Conservation (phyloP, 2,113 vertebrate genomes). For the Coptodon bakossiorum region DNA sequence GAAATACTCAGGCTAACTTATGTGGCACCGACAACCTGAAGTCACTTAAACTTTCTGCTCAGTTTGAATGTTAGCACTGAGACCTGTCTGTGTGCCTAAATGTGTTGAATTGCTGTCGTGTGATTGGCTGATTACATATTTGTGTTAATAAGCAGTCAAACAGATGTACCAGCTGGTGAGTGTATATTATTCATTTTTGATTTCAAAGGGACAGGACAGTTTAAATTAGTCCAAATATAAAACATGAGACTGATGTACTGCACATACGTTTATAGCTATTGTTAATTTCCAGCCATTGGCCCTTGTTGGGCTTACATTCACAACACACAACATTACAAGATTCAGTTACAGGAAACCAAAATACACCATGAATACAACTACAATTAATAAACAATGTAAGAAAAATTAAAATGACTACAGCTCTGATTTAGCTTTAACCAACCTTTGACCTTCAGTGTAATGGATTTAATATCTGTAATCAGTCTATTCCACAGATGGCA, state of each 20-base stretch:
- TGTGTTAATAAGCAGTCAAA: not conserved
- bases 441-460: not conserved
- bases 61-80: not conserved
- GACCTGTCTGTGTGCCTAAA: not conserved
- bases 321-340: not conserved
- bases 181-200: not conserved
- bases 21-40: not conserved
- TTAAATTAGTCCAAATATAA: not conserved
- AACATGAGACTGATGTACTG: not conserved
- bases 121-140: not conserved
- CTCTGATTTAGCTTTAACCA: not conserved
- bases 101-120: not conserved
- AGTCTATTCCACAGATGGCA: not conserved
- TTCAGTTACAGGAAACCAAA: not conserved
- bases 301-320: not conserved
- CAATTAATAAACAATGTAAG: not conserved
- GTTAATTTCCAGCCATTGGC: not conserved
- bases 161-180: not conserved
- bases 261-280: rapidly evolving
- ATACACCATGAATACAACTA: not conserved
- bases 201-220: not conserved
- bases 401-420: not conserved
- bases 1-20: not conserved
- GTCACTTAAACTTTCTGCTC: not conserved
- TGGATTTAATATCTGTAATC: not conserved